Conservation (phyloP, 1,140 invertebrate genomes). For the Drosophila albomicans region DNA sequence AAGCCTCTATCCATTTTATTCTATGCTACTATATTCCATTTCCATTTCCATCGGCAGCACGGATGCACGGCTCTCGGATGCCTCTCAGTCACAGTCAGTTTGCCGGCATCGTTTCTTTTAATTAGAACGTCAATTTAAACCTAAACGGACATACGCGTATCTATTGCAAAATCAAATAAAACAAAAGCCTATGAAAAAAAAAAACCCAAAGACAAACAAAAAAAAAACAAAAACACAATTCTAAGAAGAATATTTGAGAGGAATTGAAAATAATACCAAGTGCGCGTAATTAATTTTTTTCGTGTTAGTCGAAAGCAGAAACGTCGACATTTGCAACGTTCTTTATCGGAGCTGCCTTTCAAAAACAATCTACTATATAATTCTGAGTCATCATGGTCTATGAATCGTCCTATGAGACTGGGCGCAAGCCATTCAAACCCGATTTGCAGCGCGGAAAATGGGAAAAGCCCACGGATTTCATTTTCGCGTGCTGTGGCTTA, state of each 20-base stretch:
- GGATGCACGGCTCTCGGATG: constrained; percentile 27
- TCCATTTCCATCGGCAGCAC: constrained; percentile 5
- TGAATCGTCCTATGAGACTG: constrained; percentile 75
- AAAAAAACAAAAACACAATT: constrained; percentile 1
- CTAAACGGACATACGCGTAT: constrained; percentile 45
- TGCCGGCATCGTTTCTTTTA: constrained; percentile 69
- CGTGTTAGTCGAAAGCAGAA: neutral
- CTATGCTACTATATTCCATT: constrained; percentile 1
- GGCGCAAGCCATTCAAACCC: constrained; percentile 69
- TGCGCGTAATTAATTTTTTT: constrained; percentile 19
- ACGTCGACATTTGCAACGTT: constrained; percentile 14
- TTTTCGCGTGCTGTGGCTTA: constrained; percentile 69
- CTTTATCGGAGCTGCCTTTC: constrained; percentile 5
- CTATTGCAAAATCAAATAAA: constrained; percentile 10
- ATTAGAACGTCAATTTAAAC: constrained; percentile 73
- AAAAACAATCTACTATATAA: neutral
- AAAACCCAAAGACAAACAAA: constrained; percentile 27
- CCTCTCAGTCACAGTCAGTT: constrained; percentile 52
- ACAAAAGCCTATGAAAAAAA: neutral
- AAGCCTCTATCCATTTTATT: constrained; percentile 25
- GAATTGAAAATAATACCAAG: constrained; percentile 5
- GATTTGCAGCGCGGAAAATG: constrained; percentile 72
- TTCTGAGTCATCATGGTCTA: constrained; percentile 62
- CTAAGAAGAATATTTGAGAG: neutral
- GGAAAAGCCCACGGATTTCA: constrained; percentile 70